A percentile compares a stretch with the other conserved stretches of the same genome.
phyloP scores from a whole-genome alignment of 2,113 vertebrate genomes.

The Ranitomeya variabilis region DNA sequence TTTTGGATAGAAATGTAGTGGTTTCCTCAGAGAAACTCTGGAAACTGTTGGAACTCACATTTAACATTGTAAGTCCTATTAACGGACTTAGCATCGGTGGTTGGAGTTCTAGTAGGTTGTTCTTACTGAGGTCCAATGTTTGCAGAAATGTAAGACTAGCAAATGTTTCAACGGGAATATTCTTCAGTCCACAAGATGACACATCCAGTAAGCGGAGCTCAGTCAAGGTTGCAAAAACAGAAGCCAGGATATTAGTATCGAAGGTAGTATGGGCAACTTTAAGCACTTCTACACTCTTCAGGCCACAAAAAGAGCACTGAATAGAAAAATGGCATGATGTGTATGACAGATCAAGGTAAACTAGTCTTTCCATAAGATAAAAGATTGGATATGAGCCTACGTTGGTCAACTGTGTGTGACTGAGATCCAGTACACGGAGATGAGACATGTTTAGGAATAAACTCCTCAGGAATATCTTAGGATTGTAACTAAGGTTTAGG shows the following conservation, averaged over 20 bases:
- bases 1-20: constrained; percentile 62
- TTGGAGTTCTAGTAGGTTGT: constrained; percentile 71
- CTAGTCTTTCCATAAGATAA: constrained; percentile 66
- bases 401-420: constrained; percentile 62
- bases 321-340: constrained; percentile 64
- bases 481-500: constrained; percentile 77
- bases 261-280: constrained; percentile 77
- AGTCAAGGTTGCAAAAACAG: constrained; percentile 68
- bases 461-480: constrained; percentile 56
- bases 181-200: constrained; percentile 71
- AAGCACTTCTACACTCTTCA: constrained; percentile 69
- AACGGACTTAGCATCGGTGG: constrained; percentile 59
- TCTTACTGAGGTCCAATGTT: constrained; percentile 73
- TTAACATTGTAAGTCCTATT: constrained; percentile 65
- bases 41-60: constrained; percentile 73
- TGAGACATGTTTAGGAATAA: constrained; percentile 64
- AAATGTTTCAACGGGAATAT: constrained; percentile 66
- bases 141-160: constrained; percentile 63
- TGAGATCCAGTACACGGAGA: constrained; percentile 72
- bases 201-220: constrained; percentile 72
- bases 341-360: constrained; percentile 78
- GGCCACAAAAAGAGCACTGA: constrained; percentile 66
- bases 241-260: constrained; percentile 61
- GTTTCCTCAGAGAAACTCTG: constrained; percentile 59
- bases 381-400: constrained; percentile 67